A percentile compares a stretch with the other conserved stretches of the same genome.
Evolutionary conservation across 64 coral and sea anemone genomes (phyloP).

Genomic region (Montipora foliosa): DNA sequence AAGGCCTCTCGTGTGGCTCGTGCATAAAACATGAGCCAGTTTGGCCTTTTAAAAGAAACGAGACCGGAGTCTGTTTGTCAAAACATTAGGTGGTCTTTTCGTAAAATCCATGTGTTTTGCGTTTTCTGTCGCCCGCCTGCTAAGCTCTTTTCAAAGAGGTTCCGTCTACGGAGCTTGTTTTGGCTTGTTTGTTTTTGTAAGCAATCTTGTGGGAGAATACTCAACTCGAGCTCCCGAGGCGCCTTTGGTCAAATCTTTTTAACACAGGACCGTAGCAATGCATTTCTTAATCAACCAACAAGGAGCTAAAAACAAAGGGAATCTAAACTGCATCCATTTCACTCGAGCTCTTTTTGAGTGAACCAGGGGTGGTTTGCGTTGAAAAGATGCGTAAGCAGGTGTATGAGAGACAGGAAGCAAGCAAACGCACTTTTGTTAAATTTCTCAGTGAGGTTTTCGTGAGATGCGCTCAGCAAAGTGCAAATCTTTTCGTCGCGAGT

Average conservation of each 20-base stretch:
- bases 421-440: neutral
- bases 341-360: neutral
- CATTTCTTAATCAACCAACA: slow-evolving; percentile 23
- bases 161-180: slow-evolving; percentile 41
- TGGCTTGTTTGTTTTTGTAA: slow-evolving; percentile 45
- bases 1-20: slow-evolving; percentile 46
- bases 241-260: neutral
- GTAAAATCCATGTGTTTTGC: slow-evolving; percentile 47
- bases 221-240: slow-evolving; percentile 15
- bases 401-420: neutral
- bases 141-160: slow-evolving; percentile 41
- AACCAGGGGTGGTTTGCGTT: neutral
- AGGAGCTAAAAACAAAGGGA: slow-evolving; percentile 11
- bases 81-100: slow-evolving; percentile 58
- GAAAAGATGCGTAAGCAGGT: neutral
- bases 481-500: neutral
- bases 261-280: slow-evolving; percentile 23
- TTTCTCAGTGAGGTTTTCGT: neutral
- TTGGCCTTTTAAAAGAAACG: slow-evolving; percentile 38
- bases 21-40: slow-evolving; percentile 58
- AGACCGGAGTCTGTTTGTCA: slow-evolving; percentile 33
- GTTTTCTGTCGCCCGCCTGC: slow-evolving; percentile 34
- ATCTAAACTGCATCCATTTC: neutral
- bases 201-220: neutral
- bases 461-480: neutral